Conservation (phyloP, 2,113 vertebrate species). For the Brachyhypopomus gauderio region DNA sequence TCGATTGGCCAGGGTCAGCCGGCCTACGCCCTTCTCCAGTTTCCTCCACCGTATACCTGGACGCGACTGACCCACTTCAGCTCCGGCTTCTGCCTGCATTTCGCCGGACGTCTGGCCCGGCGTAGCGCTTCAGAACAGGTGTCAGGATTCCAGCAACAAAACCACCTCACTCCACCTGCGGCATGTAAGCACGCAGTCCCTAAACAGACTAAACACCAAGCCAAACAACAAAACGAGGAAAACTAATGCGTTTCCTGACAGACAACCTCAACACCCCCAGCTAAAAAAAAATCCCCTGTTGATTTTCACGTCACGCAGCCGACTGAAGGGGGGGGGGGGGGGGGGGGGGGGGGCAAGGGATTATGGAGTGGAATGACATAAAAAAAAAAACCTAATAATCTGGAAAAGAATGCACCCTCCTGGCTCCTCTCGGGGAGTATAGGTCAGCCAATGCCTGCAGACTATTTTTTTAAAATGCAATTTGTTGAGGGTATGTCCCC, state of each 20-base stretch:
- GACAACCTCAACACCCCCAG: too few relatives aligned
- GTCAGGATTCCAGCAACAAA: too few relatives aligned
- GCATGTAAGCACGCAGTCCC: too few relatives aligned
- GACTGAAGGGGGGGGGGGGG: too few relatives aligned
- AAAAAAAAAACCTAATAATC: slow-evolving; percentile 41
- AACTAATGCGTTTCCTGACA: too few relatives aligned
- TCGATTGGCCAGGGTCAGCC: background rate
- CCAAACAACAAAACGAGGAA: too few relatives aligned
- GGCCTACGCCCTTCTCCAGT: background rate
- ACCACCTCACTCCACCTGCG: too few relatives aligned
- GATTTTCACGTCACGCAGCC: slow-evolving; percentile 11
- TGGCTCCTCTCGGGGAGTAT: slow-evolving; percentile 29
- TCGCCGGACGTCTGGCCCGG: background rate
- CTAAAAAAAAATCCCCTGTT: background rate
- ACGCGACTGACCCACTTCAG: background rate
- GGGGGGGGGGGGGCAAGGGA: background rate
- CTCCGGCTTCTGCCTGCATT: background rate
- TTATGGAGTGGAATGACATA: background rate
- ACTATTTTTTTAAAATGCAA: background rate
- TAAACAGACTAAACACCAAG: too few relatives aligned
- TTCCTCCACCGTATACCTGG: background rate
- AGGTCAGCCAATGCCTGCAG: slow-evolving; percentile 2
- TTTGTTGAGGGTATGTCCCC: background rate
- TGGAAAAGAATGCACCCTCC: slow-evolving; percentile 47
- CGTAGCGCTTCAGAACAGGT: too few relatives aligned